Conservation (phyloP, 2,113 vertebrate genomes). For the Hipposideros armiger region DNA sequence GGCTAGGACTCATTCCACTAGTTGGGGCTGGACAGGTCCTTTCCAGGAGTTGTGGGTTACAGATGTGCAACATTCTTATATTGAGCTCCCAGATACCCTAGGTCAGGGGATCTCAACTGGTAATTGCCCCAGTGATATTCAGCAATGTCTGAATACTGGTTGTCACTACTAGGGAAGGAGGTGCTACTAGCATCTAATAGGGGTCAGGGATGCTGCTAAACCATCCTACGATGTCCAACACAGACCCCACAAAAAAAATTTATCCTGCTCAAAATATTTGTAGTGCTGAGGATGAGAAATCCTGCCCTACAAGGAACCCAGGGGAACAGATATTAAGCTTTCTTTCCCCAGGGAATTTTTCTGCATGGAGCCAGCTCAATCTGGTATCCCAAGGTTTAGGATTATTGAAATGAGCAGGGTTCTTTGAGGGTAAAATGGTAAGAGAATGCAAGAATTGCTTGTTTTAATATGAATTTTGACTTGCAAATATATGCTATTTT, state of each 20-base stretch:
- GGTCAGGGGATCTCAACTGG: not conserved
- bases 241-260: not conserved
- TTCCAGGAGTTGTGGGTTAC: not conserved
- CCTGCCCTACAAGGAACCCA: not conserved
- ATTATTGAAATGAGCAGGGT: not conserved
- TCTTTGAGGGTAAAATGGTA: not conserved
- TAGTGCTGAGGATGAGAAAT: not conserved
- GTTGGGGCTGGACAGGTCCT: not conserved
- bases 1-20: not conserved
- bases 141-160: not conserved
- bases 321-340: not conserved
- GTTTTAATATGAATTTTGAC: constrained; percentile 39
- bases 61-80: not conserved
- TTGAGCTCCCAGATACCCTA: not conserved
- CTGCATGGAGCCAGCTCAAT: not conserved
- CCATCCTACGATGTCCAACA: not conserved
- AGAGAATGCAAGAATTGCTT: not conserved
- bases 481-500: constrained; percentile 58
- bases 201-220: not conserved
- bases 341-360: constrained; percentile 18
- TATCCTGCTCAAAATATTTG: not conserved
- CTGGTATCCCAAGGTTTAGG: not conserved
- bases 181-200: not conserved
- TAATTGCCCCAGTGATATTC: not conserved
- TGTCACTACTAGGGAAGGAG: not conserved